Conservation (phyloP, 2,797 vertebrate genomes). For the Microctenopoma lineatum region DNA sequence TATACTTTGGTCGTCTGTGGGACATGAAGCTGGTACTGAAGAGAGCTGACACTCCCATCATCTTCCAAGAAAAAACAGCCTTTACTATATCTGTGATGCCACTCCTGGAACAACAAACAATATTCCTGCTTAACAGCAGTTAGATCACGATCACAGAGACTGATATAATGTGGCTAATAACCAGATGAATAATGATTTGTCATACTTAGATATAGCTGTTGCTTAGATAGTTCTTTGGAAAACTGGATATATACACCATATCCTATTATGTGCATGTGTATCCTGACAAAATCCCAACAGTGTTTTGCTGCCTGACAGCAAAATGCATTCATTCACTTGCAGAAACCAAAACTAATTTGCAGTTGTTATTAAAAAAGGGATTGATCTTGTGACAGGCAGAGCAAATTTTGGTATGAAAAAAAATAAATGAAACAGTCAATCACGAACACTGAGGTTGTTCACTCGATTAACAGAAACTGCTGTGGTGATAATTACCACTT, state of each 20-base stretch:
- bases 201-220: not conserved
- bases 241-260: not conserved
- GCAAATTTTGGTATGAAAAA: constrained; percentile 43
- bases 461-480: constrained; percentile 60
- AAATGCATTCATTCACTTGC: constrained; percentile 56
- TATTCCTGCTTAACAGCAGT: constrained; percentile 3
- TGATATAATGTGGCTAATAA: not conserved
- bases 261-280: constrained; percentile 3
- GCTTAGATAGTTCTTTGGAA: not conserved
- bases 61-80: constrained; percentile 94
- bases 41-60: constrained; percentile 85
- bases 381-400: constrained; percentile 46
- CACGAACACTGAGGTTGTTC: constrained; percentile 36
- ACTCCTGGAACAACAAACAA: constrained; percentile 81
- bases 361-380: constrained; percentile 53
- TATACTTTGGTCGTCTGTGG: constrained; percentile 83
- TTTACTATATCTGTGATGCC: constrained; percentile 83
- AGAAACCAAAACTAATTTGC: constrained; percentile 71
- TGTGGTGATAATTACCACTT: constrained; percentile 48
- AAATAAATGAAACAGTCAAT: constrained; percentile 54
- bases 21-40: constrained; percentile 89
- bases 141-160: not conserved
- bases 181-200: not conserved
- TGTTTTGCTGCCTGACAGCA: constrained; percentile 47
- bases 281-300: constrained; percentile 24